Percentiles rank a stretch among this genome's conserved stretches.
Evolutionary conservation across 2,888 invertebrate species (phyloP).

Genomic region (Malthinus flaveolus): DNA sequence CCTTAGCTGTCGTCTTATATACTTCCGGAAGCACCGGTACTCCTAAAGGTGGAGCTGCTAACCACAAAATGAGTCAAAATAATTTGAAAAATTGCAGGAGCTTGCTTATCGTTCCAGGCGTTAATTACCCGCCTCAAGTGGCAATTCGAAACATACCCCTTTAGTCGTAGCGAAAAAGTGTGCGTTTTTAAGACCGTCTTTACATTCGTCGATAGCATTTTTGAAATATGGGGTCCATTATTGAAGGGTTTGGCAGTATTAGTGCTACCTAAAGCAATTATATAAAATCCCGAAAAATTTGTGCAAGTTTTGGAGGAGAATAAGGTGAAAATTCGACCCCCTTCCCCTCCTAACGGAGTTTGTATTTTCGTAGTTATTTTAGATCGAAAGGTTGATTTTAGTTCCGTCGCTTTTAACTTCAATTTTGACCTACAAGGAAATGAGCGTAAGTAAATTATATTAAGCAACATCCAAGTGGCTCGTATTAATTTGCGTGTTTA

Average conservation of each 20-base stretch:
- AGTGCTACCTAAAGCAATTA: conserved; percentile 68
- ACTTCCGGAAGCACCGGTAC: conserved; percentile 91
- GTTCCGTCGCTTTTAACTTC: conserved; percentile 83
- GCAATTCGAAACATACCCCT: conserved; percentile 80
- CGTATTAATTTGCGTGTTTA: too few species aligned
- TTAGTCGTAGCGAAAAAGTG: conserved; percentile 60
- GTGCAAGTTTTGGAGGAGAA: neutral
- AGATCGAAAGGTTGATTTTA: conserved; percentile 78
- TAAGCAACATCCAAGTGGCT: too few species aligned
- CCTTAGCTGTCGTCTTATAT: conserved; percentile 74
- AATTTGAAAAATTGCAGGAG: conserved; percentile 59
- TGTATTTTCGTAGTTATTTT: conserved; percentile 39
- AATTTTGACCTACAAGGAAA: conserved; percentile 73
- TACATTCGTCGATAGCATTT: conserved; percentile 82
- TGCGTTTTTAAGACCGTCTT: conserved; percentile 84
- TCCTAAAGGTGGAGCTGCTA: conserved; percentile 79
- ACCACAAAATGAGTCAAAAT: neutral
- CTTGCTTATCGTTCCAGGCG: conserved; percentile 75
- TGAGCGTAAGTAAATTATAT: conserved; percentile 56
- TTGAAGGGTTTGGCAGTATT: conserved; percentile 68
- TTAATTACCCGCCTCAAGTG: conserved; percentile 78
- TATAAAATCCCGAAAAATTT: conserved; percentile 73
- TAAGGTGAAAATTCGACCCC: neutral
- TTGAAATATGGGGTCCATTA: conserved; percentile 80
- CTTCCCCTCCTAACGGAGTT: neutral